Evolutionary conservation across 1,140 invertebrate genomes (phyloP), one percentile per base, ranked within the genome.

Genomic region (Meloidogyne floridensis): DNA sequence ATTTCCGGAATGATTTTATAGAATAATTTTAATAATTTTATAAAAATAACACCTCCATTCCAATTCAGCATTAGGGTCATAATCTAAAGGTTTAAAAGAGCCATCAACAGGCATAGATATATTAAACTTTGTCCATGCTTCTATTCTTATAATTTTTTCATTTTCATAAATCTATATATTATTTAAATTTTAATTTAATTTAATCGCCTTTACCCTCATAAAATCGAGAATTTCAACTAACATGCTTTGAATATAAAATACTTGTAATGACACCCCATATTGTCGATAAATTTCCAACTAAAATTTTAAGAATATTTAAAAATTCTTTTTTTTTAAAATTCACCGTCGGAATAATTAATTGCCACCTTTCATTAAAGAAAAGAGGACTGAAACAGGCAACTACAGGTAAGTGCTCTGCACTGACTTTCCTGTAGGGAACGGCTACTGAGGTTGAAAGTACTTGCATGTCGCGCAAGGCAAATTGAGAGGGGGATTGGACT

Each of bases 201-300:
- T 9, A 20, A 9, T 8, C 7, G 5, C 4, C 74, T 81, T 51
- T 51, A 71, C 82, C 73, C 80, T 75, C n/a, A 88, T 73, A 73
- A 88, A 79, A 11, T 88, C 77, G 47, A 88, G 82, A 32, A 88
- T 83, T 70, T 89, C 85, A 2, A 77, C 53, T n/a, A 88, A 56
- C 89, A 88, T 88, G 43, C 85, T 87, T 73, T 90, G 87, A 72
- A 88, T 78, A 78, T 88, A 88, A 82, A 83, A 90, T 18, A 87
- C 85, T 82, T 88, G 87, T 32, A 89, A 56, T 43, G 80, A 77
- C 8, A 90, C 89, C 47, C 87, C 87, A 69, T 87, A 77, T 72
- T 88, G 87, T 2, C 87, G 85, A 77, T 87, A 87, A 59, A 87
- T 84, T 77, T 87, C 77, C 43, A 87, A 72, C 77, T 69, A 15